phyloP scores from a whole-genome alignment of 2,113 vertebrate species.

The Morphnarchus princeps region DNA sequence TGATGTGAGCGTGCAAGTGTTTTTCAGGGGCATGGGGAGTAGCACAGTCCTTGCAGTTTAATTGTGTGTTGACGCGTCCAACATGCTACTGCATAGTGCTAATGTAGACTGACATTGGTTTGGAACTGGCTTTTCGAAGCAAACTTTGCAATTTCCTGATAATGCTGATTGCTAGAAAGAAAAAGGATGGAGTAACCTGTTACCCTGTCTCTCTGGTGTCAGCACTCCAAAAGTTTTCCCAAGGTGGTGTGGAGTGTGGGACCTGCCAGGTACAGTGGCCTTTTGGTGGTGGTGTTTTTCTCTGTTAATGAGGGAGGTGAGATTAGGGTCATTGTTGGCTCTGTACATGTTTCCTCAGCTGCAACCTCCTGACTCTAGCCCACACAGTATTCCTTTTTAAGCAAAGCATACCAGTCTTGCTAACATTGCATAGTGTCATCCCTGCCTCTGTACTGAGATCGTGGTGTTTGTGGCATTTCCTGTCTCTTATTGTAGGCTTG shows the following conservation, averaged over 20 bases:
- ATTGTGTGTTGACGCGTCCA: neutral
- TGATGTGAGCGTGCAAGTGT: neutral
- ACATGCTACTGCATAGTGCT: fast-evolving
- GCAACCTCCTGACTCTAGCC: neutral
- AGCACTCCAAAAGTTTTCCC: fast-evolving
- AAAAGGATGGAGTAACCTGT: neutral
- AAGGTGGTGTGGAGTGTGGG: neutral
- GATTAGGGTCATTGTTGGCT: neutral
- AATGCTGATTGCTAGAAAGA: neutral
- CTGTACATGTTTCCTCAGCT: neutral
- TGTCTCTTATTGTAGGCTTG: neutral
- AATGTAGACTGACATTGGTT: neutral
- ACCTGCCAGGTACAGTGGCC: neutral
- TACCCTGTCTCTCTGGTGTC: neutral
- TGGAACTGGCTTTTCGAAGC: neutral
- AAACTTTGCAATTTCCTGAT: neutral
- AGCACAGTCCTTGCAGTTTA: neutral
- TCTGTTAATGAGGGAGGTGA: neutral
- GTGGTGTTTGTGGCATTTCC: neutral
- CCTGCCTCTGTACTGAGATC: neutral
- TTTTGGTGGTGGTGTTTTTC: neutral
- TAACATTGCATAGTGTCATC: neutral
- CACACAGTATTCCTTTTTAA: neutral
- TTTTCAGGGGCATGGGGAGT: neutral
- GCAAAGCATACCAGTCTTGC: neutral